phyloP scores from a whole-genome alignment of 2,888 invertebrate genomes.

The Drosophila glabriapex region DNA sequence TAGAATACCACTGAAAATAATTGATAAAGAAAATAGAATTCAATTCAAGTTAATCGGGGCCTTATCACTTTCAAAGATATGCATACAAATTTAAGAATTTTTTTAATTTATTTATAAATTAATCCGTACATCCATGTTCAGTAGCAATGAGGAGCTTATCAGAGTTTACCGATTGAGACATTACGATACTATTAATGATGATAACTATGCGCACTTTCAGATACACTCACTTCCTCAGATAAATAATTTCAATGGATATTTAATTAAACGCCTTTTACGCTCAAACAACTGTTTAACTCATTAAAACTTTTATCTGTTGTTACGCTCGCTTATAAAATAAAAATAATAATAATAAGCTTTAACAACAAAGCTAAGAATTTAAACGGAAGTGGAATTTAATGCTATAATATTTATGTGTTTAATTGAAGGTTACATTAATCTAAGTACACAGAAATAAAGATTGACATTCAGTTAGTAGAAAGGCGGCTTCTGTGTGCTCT shows the following conservation, averaged over 20 bases:
- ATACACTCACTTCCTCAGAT: conserved; percentile 36
- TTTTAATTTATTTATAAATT: neutral
- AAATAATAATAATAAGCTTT: conserved; percentile 23
- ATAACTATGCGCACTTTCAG: conserved; percentile 16
- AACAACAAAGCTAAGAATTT: conserved; percentile 47
- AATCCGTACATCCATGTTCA: conserved; percentile 4
- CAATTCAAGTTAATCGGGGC: neutral
- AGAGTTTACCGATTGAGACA: conserved; percentile 1
- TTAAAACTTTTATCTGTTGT: conserved; percentile 14
- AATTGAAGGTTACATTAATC: conserved; percentile 64
- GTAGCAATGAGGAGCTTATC: neutral
- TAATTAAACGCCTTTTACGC: conserved; percentile 36
- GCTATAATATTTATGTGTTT: conserved; percentile 57
- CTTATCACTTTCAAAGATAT: conserved; percentile 16
- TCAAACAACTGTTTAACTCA: conserved; percentile 27
- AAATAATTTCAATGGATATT: conserved; percentile 6
- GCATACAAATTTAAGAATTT: neutral
- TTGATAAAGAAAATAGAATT: neutral
- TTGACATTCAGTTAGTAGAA: conserved; percentile 7
- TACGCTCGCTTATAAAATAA: conserved; percentile 16
- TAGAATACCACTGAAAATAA: conserved; percentile 7
- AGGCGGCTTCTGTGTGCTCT: conserved; percentile 45
- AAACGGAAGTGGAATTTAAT: conserved; percentile 69
- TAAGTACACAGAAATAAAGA: conserved; percentile 47
- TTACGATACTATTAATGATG: conserved; percentile 3